These are phyloP conservation scores for Drosophila serrata DNA, from an alignment of 1,140 invertebrate species.

Conservation along the genomic window DNA sequence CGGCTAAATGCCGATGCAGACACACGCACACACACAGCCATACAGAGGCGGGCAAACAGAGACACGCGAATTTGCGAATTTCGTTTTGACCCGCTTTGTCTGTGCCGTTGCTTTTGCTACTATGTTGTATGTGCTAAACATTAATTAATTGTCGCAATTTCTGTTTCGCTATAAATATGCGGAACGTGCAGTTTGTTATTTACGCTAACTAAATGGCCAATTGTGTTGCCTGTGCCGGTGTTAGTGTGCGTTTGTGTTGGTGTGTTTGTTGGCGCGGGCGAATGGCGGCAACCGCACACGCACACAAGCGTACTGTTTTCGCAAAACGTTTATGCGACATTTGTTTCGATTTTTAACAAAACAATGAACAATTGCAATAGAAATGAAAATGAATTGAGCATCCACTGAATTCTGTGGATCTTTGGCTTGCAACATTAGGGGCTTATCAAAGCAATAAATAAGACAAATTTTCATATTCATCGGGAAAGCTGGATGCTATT, in stretches of 20 bases:
- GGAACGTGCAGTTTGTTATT: conserved; percentile 38
- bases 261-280: conserved; percentile 62
- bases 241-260: conserved; percentile 44
- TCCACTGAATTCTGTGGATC: too few species aligned
- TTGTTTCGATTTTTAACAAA: background rate
- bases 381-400: background rate
- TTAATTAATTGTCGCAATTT: conserved; percentile 56
- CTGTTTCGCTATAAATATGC: conserved; percentile 41
- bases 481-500: background rate
- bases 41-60: conserved; percentile 23
- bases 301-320: conserved; percentile 8
- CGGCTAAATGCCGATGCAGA: conserved; percentile 23
- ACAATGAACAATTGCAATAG: background rate
- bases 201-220: conserved; percentile 42
- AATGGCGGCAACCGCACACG: conserved; percentile 61
- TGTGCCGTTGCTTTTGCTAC: conserved; percentile 12
- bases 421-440: too few species aligned
- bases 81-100: conserved; percentile 33
- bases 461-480: background rate
- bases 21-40: conserved; percentile 17
- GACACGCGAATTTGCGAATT: conserved; percentile 68
- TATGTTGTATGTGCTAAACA: conserved; percentile 52
- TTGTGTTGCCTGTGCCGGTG: conserved; percentile 55
- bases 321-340: conserved; percentile 43
- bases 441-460: too few species aligned